Evolutionary conservation across 64 coral and sea anemone species (phyloP), one percentile per base, ranked within the genome.

Genomic region (Hydrozoanthus tunicans): DNA sequence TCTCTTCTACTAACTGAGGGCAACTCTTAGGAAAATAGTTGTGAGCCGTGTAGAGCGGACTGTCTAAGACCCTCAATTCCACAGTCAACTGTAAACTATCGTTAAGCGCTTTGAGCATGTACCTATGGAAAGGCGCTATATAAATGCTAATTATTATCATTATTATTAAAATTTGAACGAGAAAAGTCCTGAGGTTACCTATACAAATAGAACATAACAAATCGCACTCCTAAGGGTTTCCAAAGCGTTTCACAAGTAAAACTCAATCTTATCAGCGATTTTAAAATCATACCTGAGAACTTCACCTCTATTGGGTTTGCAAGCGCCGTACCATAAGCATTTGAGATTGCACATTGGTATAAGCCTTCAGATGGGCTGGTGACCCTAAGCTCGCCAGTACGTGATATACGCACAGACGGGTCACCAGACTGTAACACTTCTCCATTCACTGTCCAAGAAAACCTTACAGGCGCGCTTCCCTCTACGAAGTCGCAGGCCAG

Each of bases 361-460:
- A 73, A 24, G 68, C 84, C 84, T 72, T 88, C 84, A 0, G 68
- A 88, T 3, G 3, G 53, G 59, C 7, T 12, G 4, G 6, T 0
- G 26, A 88, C 11, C 17, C 6, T 5, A 3, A 88, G 84, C 74
- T 15, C 25, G 23, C 84, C 84, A 11, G 7, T 73, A 11, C 53
- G 3, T 4, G 84, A 60, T 8, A 88, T 88, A 32, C 0, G 8
- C 6, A 88, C 84, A 12, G 4, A 55, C 14, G 0, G 20, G 3
- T n/a, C 27, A 54, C 83, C 83, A 3, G 84, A 9, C 8, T 54
- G 65, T 24, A 88, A 69, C 9, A 58, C n/a, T 27, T 43, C 57
- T 53, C 84, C 84, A 74, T 88, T 88, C 12, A 88, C 24, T 5
- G 84, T 88, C 84, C 84, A 88, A 9, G 68, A 59, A 73, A 88